Percentiles rank a stretch among this genome's conserved stretches.
phyloP scores from a whole-genome alignment of 2,113 vertebrate species.

The Tursiops truncatus region DNA sequence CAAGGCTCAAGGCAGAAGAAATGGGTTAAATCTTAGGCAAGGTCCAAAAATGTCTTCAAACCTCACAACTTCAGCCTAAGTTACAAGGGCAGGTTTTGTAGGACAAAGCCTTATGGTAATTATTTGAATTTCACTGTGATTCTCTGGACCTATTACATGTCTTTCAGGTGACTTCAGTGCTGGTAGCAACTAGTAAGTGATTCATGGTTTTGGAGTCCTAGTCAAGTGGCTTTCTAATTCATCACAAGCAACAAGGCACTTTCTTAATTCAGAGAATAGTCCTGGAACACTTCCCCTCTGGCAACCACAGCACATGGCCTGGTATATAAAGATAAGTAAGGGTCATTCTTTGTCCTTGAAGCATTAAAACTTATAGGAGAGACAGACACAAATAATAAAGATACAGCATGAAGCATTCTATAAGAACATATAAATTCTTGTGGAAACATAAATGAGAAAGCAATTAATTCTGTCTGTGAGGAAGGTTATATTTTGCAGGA shows the following conservation, averaged over 20 bases:
- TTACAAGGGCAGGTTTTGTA: background rate
- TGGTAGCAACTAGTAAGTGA: background rate
- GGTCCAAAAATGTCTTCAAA: background rate
- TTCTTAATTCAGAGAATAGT: background rate
- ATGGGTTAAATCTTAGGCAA: background rate
- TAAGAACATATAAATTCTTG: slow-evolving; percentile 8
- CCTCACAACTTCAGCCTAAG: background rate
- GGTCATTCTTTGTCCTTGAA: background rate
- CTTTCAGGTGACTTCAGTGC: background rate
- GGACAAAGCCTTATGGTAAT: background rate
- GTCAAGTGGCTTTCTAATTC: background rate
- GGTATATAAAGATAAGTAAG: background rate
- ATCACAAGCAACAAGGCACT: background rate
- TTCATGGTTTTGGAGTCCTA: background rate
- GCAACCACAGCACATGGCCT: background rate
- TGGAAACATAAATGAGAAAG: slow-evolving; percentile 9
- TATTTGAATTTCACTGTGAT: background rate
- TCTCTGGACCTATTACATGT: background rate
- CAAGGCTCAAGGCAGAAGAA: background rate
- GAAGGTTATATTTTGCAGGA: slow-evolving; percentile 17
- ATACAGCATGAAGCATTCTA: background rate
- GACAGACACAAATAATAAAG: background rate
- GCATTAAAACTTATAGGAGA: slow-evolving; percentile 32
- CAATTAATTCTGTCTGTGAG: slow-evolving; percentile 30
- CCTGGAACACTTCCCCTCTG: background rate